Base-by-base conservation (phyloP, 2,888 invertebrate genomes). In the Polydrusus cervinus region DNA sequence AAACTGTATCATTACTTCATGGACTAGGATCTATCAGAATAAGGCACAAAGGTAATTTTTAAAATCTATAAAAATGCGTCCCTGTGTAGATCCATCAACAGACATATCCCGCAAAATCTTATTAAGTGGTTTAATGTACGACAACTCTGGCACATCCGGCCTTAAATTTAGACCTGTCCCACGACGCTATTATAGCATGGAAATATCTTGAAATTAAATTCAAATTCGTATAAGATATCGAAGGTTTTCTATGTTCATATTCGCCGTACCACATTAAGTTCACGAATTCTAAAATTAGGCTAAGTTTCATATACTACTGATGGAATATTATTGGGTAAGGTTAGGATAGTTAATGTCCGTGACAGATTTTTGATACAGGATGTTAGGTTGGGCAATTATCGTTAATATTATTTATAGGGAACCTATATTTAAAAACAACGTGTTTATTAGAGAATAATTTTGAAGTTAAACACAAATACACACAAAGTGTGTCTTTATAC, bases 81-180 rank as follows among this genome's bases (percentile, higher is more conserved):
- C 51, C 73, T 73, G 73, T 49, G 47, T 43, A 38, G 38, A 38
- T 38, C 11, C 40, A 62, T 60, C 55, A 30, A 10, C 16, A 55
- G 11, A 10, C 57, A 51, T 61, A 68, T 43, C 62, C 78, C 79
- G 78, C 81, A 77, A 79, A 81, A 81, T 81, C 81, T 78, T 81
- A 80, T 80, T 81, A 81, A 82, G 81, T 81, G 81, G 78, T 80
- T 82, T 80, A 82, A 80, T 82, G 82, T 80, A 80, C 80, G 81
- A 82, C 81, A 82, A 79, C 82, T 81, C 78, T 79, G 67, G 78
- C 77, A 81, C 82, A 82, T 82, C 82, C 82, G 82, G 82, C 79
- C 79, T 80, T 82, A 81, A 81, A 82, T 81, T 79, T 80, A 79
- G 81, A 81, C 78, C 80, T 80, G 80, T 81, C 81, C 78, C 80